Conservation (phyloP, 2,888 invertebrate species). For the Biston stratarius region DNA sequence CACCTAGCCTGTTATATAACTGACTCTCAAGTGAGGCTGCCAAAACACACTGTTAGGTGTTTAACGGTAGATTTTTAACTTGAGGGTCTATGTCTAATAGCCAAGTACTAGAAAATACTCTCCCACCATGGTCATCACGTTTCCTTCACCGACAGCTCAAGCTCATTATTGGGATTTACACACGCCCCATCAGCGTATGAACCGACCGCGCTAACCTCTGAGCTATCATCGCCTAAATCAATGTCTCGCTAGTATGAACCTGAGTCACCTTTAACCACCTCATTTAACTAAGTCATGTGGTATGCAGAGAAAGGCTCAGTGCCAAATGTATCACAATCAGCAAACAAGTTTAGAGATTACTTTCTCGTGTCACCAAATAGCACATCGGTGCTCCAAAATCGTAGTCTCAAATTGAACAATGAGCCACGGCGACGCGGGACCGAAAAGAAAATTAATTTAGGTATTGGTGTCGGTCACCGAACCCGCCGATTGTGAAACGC, state of each 20-base stretch:
- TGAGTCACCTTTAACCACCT: conserved; percentile 13
- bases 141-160: no score
- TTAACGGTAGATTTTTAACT: no score
- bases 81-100: no score
- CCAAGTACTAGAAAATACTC: no score
- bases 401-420: conserved; percentile 79
- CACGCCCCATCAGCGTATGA: no score
- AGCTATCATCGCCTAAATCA: no score
- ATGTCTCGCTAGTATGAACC: conserved; percentile 1
- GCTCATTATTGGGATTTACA: no score
- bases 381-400: conserved; percentile 69
- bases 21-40: no score
- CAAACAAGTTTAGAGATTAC: conserved; percentile 56
- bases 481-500: conserved; percentile 81
- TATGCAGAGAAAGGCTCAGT: conserved; percentile 18
- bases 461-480: conserved; percentile 85
- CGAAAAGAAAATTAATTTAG: conserved; percentile 86
- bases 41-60: no score
- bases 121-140: no score
- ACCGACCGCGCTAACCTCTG: no score
- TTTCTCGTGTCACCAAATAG: conserved; percentile 69
- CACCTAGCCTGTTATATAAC: no score
- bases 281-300: conserved; percentile 10
- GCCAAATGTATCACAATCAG: conserved; percentile 26
- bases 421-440: conserved; percentile 71